Base-by-base conservation (phyloP, 2,113 vertebrate genomes). In the Pongo abelii region DNA sequence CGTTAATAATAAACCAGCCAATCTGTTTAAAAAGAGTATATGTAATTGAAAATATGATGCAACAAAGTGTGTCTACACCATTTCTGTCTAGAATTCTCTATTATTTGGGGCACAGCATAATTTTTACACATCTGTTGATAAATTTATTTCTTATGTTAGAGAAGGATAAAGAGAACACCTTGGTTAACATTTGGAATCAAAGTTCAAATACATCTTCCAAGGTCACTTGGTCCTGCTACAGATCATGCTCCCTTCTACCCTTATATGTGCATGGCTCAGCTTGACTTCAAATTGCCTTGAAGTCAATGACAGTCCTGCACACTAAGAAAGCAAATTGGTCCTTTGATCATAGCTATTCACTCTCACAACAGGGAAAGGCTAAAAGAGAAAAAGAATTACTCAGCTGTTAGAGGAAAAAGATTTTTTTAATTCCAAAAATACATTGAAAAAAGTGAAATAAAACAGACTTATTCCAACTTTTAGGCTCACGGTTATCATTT, bases 21-120 rank as follows among this genome's bases (percentile, higher is more conserved):
- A 95, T 59, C 89, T 89, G 12, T 84, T 97, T 50, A 84, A 91
- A 81, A 12, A 95, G n/a, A 85, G 16, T 50, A 70, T 80, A 75
- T 69, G 18, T 78, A 89, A 80, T 46, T 91, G 18, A 93, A 93
- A 89, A 94, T 57, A 93, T 25, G 55, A 84, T 55, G 22, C 35
- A 85, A 38, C 59, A 55, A 86, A 77, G 14, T 75, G 22, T 72
- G 48, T 70, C 48, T 64, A 70, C 17, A 72, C 5, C 8, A 50
- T 52, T 80, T 72, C 5, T 64, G 43, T 6, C 20, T 91, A 97
- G 22, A 70, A 89, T 46, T 32, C 40, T 80, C 93, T 70, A 78
- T 84, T 55, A 70, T 52, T 93, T 20, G 52, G 5, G 17, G 12
- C 0, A 90, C n/a, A 83, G 8, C 14, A 52, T 18, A 84, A 35